Conservation (phyloP, 2,888 invertebrate genomes). For the Chrysolina americana region DNA sequence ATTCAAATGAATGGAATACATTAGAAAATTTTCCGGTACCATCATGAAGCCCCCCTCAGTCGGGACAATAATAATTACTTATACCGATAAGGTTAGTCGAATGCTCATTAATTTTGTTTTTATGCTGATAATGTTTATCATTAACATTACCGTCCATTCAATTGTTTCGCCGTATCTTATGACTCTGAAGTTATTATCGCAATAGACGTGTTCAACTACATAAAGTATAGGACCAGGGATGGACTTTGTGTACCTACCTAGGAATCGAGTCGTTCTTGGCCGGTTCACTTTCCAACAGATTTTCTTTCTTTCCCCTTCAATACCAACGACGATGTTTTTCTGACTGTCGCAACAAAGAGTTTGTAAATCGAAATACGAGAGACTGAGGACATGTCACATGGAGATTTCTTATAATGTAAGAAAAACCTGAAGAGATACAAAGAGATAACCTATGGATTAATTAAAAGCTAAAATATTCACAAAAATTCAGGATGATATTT, state of each 20-base stretch:
- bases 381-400: too few relatives aligned
- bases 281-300: too few relatives aligned
- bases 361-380: too few relatives aligned
- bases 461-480: too few relatives aligned
- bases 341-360: too few relatives aligned
- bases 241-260: background rate
- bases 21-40: slow-evolving; percentile 18
- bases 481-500: too few relatives aligned
- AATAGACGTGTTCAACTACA: slow-evolving; percentile 1
- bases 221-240: background rate
- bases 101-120: slow-evolving; percentile 18
- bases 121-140: slow-evolving; percentile 22
- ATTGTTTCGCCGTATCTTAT: slow-evolving; percentile 19
- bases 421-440: too few relatives aligned
- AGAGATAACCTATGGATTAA: too few relatives aligned
- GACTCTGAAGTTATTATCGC: slow-evolving; percentile 9
- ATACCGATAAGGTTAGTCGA: slow-evolving; percentile 14
- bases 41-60: slow-evolving; percentile 10
- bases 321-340: too few relatives aligned
- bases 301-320: too few relatives aligned
- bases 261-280: too few relatives aligned
- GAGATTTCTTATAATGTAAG: too few relatives aligned
- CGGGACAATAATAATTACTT: slow-evolving; percentile 19
- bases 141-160: slow-evolving; percentile 24
- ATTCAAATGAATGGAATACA: slow-evolving; percentile 21